Evolutionary conservation across 2,113 vertebrate genomes (phyloP), one percentile per base, ranked within the genome.

Genomic region (Cygnus atratus): DNA sequence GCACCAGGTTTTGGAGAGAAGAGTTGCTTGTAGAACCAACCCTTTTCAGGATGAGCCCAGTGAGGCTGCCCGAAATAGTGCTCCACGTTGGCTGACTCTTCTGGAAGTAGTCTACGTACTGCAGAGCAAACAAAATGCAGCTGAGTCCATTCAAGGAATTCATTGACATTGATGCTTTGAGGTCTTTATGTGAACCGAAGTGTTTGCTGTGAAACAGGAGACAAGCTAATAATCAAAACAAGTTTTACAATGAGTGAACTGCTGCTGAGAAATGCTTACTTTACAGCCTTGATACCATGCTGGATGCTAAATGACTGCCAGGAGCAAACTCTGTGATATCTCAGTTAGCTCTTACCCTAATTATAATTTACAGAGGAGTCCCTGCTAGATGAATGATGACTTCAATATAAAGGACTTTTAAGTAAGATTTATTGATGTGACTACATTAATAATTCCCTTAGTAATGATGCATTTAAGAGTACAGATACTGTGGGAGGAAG

Each of bases 401-500:
- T 92, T 92, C 90, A 86, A 35, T 68, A 84, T 52, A 84, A 95
- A 94, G 52, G 63, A 88, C 73, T 88, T 65, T 29, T 82, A 66
- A 95, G 54, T 72, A 89, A 93, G 92, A 95, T 93, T 96, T 97
- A 93, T 89, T 93, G 67, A 93, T 94, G 91, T 83, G 75, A 80
- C 52, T 74, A 74, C 84, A 96, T 95, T 37, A 95, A 96, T 96
- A 89, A 96, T 95, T 94, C 81, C 52, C 63, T 59, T 87, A 87
- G 74, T 74, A 91, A 24, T 83, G 77, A 89, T 92, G 54, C 81
- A 58, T 89, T 92, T 96, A 74, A 83, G 37, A 89, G 71, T 50
- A 48, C n/a, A 92, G 93, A 92, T 84, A 75, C 6, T 33, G 48
- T 57, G 26, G 84, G 72, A 94, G 77, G 63, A 87, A 28, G 57